Base-by-base conservation (phyloP, 1,140 invertebrate genomes). In the Carcinoscorpius rotundicauda region DNA sequence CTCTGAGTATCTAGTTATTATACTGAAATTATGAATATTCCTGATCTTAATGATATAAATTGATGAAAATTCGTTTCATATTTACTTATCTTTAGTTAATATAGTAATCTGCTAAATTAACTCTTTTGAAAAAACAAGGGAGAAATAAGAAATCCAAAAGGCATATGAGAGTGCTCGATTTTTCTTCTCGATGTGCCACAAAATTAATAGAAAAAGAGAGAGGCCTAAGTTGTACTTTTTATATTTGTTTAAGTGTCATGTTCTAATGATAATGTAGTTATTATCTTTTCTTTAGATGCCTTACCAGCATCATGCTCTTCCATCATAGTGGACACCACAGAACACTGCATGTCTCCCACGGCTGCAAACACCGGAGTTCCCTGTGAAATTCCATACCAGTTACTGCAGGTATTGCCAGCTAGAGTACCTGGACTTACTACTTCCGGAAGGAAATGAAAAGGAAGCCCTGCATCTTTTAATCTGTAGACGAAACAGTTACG, bases 341-440 rank as follows among this genome's bases (percentile, higher is more conserved):
- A 89, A 77, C 88, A 89, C 73, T 93, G 90, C 9, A 91, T 77
- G 78, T 94, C 89, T 9, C 89, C 89, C 52, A 91, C 75, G 49
- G 86, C 88, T 57, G 83, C 85, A 61, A 86, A 79, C 58, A 92
- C 83, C 52, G 83, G 82, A 48, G 83, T 87, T 51, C 86, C 87
- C 67, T 81, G 80, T 53, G 85, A 85, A 69, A 92, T 87, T n/a
- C 83, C 83, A 77, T 86, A 86, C 87, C 87, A 91, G 52, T 82
- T 78, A 56, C 80, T 77, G 6, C 77, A 77, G 61, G 91, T 76
- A 66, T 76, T 75, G 8, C 88, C 89, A 49, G 84, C 88, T 56
- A 81, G 77, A 72, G 82, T 73, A 4, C 87, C 87, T 66, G 85
- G 82, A 66, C 81, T 76, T 11, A 82, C 75, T 52, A 91, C 82